Percentiles rank a stretch among this genome's conserved stretches.
Conservation (phyloP, 30 jellyfish, hydroid and myxozoan species). For the Hydra vulgaris region DNA sequence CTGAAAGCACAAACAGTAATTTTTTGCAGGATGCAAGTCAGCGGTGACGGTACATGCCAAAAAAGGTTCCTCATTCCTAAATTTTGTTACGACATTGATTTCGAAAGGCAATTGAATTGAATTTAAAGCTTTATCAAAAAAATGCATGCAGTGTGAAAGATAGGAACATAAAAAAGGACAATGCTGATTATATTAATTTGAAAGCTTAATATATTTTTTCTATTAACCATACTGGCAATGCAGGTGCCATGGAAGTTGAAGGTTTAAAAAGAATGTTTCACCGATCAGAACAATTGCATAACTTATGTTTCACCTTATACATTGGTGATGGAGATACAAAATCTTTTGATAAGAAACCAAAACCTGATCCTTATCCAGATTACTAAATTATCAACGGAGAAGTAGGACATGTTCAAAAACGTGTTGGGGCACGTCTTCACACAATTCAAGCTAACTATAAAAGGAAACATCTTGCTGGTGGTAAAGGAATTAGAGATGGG, state of each 20-base stretch:
- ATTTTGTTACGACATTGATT: constrained; percentile 4
- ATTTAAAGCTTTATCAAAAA: constrained; percentile 11
- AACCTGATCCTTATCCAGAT: constrained; percentile 3
- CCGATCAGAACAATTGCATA: constrained; percentile 10
- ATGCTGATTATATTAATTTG: constrained; percentile 20
- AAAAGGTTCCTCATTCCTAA: constrained; percentile 7
- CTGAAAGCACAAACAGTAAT: background rate
- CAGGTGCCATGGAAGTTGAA: constrained; percentile 53
- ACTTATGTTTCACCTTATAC: constrained; percentile 18
- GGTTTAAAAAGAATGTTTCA: constrained; percentile 19
- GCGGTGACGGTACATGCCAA: constrained; percentile 18
- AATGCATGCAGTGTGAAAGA: constrained; percentile 27
- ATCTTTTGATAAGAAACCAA: constrained; percentile 1
- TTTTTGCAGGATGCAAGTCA: background rate
- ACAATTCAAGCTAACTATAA: background rate
- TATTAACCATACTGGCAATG: constrained; percentile 26
- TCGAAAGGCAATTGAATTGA: constrained; percentile 30
- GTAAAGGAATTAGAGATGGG: too few species aligned
- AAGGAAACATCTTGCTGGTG: too few species aligned
- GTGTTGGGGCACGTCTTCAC: constrained; percentile 13
- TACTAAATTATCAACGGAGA: constrained; percentile 1
- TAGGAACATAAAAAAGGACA: constrained; percentile 25
- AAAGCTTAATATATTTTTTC: constrained; percentile 28
- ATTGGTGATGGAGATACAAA: constrained; percentile 40
- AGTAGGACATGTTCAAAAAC: background rate